Conservation (phyloP, 2,888 invertebrate genomes). For the Sminthurides aquaticus region DNA sequence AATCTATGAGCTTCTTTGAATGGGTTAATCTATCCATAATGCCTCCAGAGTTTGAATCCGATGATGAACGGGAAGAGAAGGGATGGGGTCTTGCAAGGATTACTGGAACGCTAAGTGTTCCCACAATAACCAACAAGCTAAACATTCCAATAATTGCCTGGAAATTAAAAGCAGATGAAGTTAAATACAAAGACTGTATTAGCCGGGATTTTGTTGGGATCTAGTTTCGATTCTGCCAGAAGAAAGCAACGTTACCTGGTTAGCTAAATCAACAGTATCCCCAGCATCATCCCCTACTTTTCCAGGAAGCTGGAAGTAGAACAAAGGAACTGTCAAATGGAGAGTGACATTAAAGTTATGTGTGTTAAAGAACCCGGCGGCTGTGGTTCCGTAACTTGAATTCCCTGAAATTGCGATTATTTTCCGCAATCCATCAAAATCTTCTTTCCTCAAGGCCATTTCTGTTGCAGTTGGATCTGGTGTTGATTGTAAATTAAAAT, state of each 20-base stretch:
- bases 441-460: background rate
- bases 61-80: background rate
- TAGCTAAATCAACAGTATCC: conserved; percentile 34
- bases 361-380: conserved; percentile 29
- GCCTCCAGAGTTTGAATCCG: too few species aligned
- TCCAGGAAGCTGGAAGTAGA: conserved; percentile 31
- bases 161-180: background rate
- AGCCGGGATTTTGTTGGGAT: too few species aligned
- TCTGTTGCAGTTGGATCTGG: background rate
- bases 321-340: conserved; percentile 33
- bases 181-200: too few species aligned
- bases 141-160: conserved; percentile 36
- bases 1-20: conserved; percentile 29
- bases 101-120: conserved; percentile 34
- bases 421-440: background rate
- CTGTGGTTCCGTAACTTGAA: background rate
- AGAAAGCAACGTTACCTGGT: conserved; percentile 29
- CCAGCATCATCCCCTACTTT: conserved; percentile 28
- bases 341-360: conserved; percentile 37
- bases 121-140: conserved; percentile 26
- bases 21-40: background rate
- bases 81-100: conserved; percentile 18
- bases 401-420: conserved; percentile 10
- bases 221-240: too few species aligned
- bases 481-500: background rate